phyloP scores from a whole-genome alignment of 1,140 invertebrate species.

The Bombus sylvicola region DNA sequence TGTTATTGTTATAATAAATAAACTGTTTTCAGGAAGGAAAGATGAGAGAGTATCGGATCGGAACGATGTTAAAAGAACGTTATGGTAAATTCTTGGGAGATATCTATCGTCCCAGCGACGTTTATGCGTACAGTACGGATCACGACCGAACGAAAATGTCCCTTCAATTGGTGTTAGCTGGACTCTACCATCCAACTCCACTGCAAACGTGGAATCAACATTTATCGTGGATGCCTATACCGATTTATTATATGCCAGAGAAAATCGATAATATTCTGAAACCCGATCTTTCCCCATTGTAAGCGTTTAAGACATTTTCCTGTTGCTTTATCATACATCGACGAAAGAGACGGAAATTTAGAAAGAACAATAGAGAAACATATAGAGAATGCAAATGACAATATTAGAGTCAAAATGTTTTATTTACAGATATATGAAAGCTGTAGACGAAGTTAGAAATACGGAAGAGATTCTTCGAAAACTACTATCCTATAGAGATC shows the following conservation, averaged over 20 bases:
- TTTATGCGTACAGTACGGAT: slow-evolving; percentile 81
- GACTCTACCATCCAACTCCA: slow-evolving; percentile 82
- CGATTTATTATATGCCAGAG: slow-evolving; percentile 58
- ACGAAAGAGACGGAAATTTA: background rate
- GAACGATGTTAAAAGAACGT: slow-evolving; percentile 82
- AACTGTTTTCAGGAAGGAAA: slow-evolving; percentile 81
- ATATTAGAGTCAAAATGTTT: background rate
- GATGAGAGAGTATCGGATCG: slow-evolving; percentile 82
- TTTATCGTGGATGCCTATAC: slow-evolving; percentile 76
- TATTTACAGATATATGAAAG: slow-evolving; percentile 51
- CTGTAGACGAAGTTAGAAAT: slow-evolving; percentile 63
- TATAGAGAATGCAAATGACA: background rate
- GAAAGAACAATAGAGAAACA: background rate
- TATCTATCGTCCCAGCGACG: slow-evolving; percentile 80
- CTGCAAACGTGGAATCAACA: slow-evolving; percentile 81
- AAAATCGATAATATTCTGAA: slow-evolving; percentile 64
- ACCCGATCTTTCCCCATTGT: slow-evolving; percentile 50
- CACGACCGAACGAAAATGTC: slow-evolving; percentile 85
- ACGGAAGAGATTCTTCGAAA: slow-evolving; percentile 78
- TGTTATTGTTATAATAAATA: background rate
- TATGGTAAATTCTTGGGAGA: slow-evolving; percentile 82
- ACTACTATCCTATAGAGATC: slow-evolving; percentile 78
- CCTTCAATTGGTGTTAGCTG: slow-evolving; percentile 83
- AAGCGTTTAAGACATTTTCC: background rate
- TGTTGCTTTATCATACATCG: background rate